Evolutionary conservation across 1,140 invertebrate species (phyloP), one percentile per base, ranked within the genome.

Genomic region (Drosophila murphyi): DNA sequence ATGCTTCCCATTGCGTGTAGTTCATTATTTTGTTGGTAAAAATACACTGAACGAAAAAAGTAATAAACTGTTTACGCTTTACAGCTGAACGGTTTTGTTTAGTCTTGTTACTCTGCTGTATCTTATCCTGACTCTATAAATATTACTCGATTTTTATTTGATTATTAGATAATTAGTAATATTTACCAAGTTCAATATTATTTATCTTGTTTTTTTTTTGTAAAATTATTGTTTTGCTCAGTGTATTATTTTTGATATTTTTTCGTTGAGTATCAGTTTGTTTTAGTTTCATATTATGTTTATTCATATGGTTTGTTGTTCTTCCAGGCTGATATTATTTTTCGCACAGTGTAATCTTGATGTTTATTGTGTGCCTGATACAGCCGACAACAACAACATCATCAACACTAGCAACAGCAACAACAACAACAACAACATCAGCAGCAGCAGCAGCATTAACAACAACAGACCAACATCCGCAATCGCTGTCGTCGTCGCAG

Each of bases 1-100:
- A 60, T 78, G 83, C 76, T 91, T 91, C 90, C 90, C 90, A 91
- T 91, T 91, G 90, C 90, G 86, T 91, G 90, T 90, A 77, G 70
- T 89, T 83, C 77, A 89, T 88, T 80, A 85, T 89, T 72, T 88
- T 85, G 76, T 63, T 62, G 74, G 51, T 57, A 69, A 55, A 37
- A 52, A 5, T 51, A 20, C 72, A 74, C 72, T 43, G 57, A 0
- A n/a, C 70, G 65, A 74, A 70, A 70, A 5, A 5, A 0, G 5
- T 0, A 0, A 0, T 3, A 2, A 10, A n/a, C 6, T 7, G 0
- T 8, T 8, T 3, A 8, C 7, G 0, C 7, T 0, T 39, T 39
- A 0, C 3, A 2, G 6, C 37, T 8, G 3, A 39, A 39, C 10
- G 10, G 7, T 10, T 39, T 39, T 39, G 8, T 2, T 39, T 7